Evolutionary conservation across 1,140 invertebrate species (phyloP).

Genomic region (Potamilus streckersoni): DNA sequence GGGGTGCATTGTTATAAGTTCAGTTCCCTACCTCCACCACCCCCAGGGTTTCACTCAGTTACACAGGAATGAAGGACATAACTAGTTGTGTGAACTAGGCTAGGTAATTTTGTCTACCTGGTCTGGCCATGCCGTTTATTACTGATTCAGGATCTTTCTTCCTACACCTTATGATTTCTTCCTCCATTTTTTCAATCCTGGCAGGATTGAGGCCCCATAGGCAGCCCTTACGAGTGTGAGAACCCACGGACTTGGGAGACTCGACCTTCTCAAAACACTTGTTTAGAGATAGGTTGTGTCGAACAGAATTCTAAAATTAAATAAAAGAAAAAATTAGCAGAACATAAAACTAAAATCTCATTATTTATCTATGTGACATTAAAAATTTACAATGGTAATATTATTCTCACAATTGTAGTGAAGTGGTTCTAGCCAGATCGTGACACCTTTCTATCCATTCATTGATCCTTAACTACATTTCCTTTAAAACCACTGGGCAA

Average conservation of each 20-base stretch:
- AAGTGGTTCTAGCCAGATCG: too few relatives aligned
- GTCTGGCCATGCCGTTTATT: conserved; percentile 90
- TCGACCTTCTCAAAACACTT: conserved; percentile 99
- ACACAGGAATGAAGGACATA: background rate
- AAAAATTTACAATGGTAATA: too few relatives aligned
- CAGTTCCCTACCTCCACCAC: background rate
- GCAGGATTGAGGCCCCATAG: conserved; percentile 96
- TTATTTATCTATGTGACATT: too few relatives aligned
- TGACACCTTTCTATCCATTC: too few relatives aligned
- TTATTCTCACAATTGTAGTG: too few relatives aligned
- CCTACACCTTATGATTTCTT: conserved; percentile 96
- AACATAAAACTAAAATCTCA: background rate
- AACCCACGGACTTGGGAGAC: conserved; percentile 72
- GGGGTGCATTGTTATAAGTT: background rate
- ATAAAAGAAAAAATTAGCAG: conserved; percentile 7
- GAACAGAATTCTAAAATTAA: conserved; percentile 82
- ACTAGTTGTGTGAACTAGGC: background rate
- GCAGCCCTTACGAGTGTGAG: conserved; percentile 76
- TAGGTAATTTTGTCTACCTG: conserved; percentile 71
- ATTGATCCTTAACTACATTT: too few relatives aligned
- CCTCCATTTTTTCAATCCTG: conserved; percentile 96
- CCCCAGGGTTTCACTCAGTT: background rate
- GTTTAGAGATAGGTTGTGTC: conserved; percentile 95
- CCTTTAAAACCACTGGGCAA: too few relatives aligned
- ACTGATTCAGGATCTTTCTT: conserved; percentile 85